Base-by-base conservation (phyloP, 2,888 invertebrate species). In the Stictocephala bisonia region DNA sequence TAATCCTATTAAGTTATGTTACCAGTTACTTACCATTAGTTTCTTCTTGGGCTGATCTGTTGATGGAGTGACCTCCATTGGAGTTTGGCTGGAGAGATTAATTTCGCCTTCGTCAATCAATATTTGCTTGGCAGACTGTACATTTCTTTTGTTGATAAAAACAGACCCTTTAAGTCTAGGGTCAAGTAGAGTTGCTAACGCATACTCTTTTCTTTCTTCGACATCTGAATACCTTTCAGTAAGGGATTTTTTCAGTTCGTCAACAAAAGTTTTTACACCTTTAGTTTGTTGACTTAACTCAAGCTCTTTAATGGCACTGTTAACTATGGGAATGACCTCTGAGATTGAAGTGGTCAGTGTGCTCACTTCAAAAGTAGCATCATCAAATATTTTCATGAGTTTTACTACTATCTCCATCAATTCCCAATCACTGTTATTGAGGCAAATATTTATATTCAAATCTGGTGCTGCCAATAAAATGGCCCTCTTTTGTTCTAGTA, bases 331-430 rank as follows among this genome's bases (percentile, higher is more conserved):
- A 9, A 53, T 53, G 3, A 53, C n/a, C 24, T 53, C 53, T 3
- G 53, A 53, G 3, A 53, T 53, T 3, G 53, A 6, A 3, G 53
- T 53, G 11, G 24, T 26, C 3, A 27, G n/a, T 6, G 53, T 27
- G 15, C 53, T 53, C 6, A n/a, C 9, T n/a, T 53, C 15, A n/a
- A 26, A 53, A 2, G 26, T 53, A 26, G 53, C 53, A 53, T 53
- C 53, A 53, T 53, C 53, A 53, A 53, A 53, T 18, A 53, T 53
- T 53, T 53, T 24, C 3, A 53, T 11, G 2, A 53, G 53, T 27
- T 53, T 53, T 24, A 53, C 53, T 27, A 27, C 4, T 7, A 13
- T 53, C n/a, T 3, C 27, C 27, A 53, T 50, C 24, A 50, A 13
- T 2, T 53, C 27, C 27, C 53, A 53, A n/a, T 53, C 53, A 26